Evolutionary conservation across 1,140 invertebrate genomes (phyloP), one percentile per base, ranked within the genome.

Genomic region (Rhyacophila brunnea): DNA sequence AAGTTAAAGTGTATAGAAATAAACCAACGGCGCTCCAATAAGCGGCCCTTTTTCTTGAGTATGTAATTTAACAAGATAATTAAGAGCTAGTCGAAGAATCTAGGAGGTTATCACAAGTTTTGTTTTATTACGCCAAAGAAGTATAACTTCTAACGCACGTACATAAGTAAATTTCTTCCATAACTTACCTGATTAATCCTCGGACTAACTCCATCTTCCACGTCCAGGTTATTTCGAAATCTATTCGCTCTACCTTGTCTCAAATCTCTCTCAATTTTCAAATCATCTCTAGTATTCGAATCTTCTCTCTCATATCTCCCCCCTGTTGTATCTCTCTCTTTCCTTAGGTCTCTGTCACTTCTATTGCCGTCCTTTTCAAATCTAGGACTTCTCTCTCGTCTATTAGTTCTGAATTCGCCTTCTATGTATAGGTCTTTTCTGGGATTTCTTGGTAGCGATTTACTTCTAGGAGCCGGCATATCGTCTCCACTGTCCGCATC

Each of bases 391-490:
- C 57, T 36, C 2, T 60, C 53, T 9, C 28, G 19, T n/a, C 48
- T 51, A 13, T 43, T 53, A 10, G 40, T 35, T 17, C 18, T 58
- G 11, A 50, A 7, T 18, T 58, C 63, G 7, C 58, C 58, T 11
- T 65, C 58, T 4, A 58, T 28, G 32, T 44, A 65, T 17, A 45
- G 40, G 13, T 65, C 58, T 13, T 58, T 58, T 28, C 54, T 38
- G 1, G 15, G 50, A n/a, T 66, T 58, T 53, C 65, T 46, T 0
- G 65, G 65, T 7, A 66, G 35, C 1, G 65, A 66, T 57, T 66
- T 62, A 36, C 62, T 66, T 17, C 65, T 47, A 7, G 18, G 23
- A 34, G 53, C 18, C 3, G 23, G 10, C 11, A 56, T 38, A 23
- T 65, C 63, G 18, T 58, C 55, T 9, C 52, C 62, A n/a, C 45